phyloP scores from a whole-genome alignment of 2,888 invertebrate species.

The Graphium colonna region DNA sequence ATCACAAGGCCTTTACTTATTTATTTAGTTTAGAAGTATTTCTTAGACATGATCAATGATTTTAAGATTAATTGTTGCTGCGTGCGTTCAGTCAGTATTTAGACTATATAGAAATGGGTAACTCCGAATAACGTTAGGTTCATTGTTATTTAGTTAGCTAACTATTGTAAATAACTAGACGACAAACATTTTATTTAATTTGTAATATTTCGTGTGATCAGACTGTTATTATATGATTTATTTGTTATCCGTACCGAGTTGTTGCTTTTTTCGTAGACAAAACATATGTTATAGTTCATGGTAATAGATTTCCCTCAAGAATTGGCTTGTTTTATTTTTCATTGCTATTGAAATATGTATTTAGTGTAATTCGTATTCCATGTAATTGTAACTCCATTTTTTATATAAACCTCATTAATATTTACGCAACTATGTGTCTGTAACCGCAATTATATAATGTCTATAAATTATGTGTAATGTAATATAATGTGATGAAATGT shows the following conservation, averaged over 20 bases:
- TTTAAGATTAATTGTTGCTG: constrained; percentile 36
- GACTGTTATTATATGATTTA: constrained; percentile 78
- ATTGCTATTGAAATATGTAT: constrained; percentile 40
- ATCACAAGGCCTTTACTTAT: constrained; percentile 34
- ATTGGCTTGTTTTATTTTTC: constrained; percentile 48
- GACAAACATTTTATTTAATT: constrained; percentile 73
- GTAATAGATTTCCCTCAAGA: constrained; percentile 47
- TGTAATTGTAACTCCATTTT: constrained; percentile 51
- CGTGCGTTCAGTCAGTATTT: constrained; percentile 69
- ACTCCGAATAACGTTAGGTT: constrained; percentile 67
- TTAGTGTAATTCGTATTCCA: constrained; percentile 34
- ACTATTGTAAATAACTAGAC: constrained; percentile 78
- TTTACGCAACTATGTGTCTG: constrained; percentile 67
- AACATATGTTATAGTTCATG: constrained; percentile 70
- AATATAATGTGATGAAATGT: constrained; percentile 68
- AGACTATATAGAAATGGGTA: constrained; percentile 55
- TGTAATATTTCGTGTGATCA: constrained; percentile 77
- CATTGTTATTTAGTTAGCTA: constrained; percentile 80
- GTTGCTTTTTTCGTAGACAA: constrained; percentile 66
- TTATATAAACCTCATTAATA: constrained; percentile 47
- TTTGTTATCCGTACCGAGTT: constrained; percentile 72
- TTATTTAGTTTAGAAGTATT: constrained; percentile 37
- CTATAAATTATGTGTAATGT: constrained; percentile 57
- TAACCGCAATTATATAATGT: constrained; percentile 57
- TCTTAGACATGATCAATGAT: constrained; percentile 27